Conservation (phyloP, 30 jellyfish, hydroid and myxozoan species). For the Aurelia coerulea region DNA sequence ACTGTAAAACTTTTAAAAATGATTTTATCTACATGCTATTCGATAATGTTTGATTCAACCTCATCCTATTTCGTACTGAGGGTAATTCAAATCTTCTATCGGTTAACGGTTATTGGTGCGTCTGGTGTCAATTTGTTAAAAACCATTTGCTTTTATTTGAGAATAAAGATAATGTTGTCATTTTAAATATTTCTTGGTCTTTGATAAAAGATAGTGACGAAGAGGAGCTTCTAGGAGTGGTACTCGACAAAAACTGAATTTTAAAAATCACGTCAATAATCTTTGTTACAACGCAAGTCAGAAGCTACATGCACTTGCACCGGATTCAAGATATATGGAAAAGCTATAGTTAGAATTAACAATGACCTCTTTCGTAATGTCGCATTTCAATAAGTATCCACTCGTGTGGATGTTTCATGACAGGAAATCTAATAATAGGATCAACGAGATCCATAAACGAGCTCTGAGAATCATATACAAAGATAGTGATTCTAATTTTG, state of each 20-base stretch:
- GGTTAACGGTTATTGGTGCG: too few relatives aligned
- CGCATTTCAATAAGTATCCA: too few relatives aligned
- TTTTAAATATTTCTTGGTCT: background rate
- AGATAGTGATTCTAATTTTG: constrained; percentile 25
- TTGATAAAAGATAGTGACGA: constrained; percentile 2
- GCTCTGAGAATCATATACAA: constrained; percentile 52
- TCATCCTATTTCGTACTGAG: too few relatives aligned
- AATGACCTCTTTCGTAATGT: too few relatives aligned
- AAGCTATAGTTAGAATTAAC: background rate
- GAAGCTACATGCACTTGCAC: constrained; percentile 31
- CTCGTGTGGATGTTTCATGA: too few relatives aligned
- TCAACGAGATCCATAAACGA: constrained; percentile 36
- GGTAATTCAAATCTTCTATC: too few relatives aligned
- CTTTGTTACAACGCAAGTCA: constrained; percentile 26
- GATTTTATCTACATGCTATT: too few relatives aligned
- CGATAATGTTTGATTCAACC: too few relatives aligned
- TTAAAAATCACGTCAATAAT: constrained; percentile 1
- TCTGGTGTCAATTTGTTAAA: background rate
- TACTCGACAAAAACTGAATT: constrained; percentile 21
- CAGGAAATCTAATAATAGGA: too few relatives aligned
- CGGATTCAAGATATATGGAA: constrained; percentile 15
- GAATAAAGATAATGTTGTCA: background rate
- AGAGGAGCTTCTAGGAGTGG: constrained; percentile 50
- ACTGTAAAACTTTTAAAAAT: too few relatives aligned
- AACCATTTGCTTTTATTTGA: background rate